Evolutionary conservation across 2,797 vertebrate species (phyloP).

Genomic region (Diceros bicornis): DNA sequence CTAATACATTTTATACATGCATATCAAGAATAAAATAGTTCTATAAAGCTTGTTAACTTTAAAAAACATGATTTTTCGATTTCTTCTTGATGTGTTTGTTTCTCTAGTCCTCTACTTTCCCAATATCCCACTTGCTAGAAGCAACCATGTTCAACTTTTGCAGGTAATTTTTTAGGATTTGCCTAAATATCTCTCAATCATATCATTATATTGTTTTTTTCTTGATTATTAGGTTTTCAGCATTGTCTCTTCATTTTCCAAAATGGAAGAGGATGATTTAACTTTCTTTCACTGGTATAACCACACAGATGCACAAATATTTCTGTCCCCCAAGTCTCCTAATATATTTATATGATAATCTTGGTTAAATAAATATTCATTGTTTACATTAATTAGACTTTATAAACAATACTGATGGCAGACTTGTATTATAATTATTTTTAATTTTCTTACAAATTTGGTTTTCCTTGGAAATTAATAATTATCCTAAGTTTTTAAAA

Average conservation of each 20-base stretch:
- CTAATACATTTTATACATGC: neutral
- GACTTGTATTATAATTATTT: neutral
- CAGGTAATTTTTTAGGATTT: neutral
- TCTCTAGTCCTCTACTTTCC: neutral
- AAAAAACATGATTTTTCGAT: neutral
- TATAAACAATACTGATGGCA: neutral
- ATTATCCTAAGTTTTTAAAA: neutral
- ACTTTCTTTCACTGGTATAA: neutral
- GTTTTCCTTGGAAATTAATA: neutral
- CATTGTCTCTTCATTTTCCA: neutral
- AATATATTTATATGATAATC: neutral
- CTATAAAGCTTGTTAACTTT: neutral
- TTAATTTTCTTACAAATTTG: conserved; percentile 2
- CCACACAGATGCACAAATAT: neutral
- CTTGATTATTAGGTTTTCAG: neutral
- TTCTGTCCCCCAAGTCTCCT: neutral
- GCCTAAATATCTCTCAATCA: neutral
- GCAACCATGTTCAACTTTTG: neutral
- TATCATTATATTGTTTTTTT: neutral
- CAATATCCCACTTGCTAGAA: neutral
- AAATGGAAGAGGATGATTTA: neutral
- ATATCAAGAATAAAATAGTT: neutral
- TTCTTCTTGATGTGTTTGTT: neutral
- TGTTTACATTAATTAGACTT: neutral
- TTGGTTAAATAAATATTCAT: neutral